phyloP scores from a whole-genome alignment of 2,888 invertebrate species.

The Antheraea yamamai region DNA sequence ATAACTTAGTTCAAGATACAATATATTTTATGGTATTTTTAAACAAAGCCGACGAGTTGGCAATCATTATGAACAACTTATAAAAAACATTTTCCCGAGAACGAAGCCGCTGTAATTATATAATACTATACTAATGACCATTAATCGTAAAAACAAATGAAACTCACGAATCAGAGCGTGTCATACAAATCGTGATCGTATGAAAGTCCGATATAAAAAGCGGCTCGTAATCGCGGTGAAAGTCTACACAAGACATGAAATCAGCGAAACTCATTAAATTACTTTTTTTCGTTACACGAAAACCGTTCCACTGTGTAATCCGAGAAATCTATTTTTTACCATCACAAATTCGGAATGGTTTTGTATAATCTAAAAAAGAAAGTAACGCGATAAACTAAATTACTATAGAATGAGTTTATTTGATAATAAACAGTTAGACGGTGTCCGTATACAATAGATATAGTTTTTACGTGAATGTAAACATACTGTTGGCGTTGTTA shows the following conservation, averaged over 20 bases:
- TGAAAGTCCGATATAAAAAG: background rate
- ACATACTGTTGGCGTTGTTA: no score
- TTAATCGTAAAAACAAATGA: slow-evolving; percentile 40
- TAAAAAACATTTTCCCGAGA: no score
- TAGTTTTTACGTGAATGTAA: background rate
- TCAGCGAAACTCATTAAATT: slow-evolving; percentile 47
- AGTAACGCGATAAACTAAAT: background rate
- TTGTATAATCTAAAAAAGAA: slow-evolving; percentile 12
- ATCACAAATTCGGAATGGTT: slow-evolving; percentile 5
- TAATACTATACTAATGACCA: background rate
- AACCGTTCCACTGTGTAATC: slow-evolving; percentile 47
- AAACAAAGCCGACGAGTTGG: no score
- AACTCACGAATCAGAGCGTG: slow-evolving; percentile 40
- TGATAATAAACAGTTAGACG: background rate
- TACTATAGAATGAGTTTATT: background rate
- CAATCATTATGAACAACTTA: no score
- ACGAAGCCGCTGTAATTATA: background rate
- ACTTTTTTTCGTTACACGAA: slow-evolving; percentile 56
- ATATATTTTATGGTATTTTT: no score
- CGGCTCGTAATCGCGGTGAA: slow-evolving; percentile 40
- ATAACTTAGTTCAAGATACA: no score
- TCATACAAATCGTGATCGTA: slow-evolving; percentile 33
- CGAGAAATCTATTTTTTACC: slow-evolving; percentile 13
- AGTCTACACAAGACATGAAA: slow-evolving; percentile 35
- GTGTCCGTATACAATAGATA: background rate